A percentile compares a stretch with the other conserved stretches of the same genome.
Conservation (phyloP, 2,113 vertebrate species). For the Carettochelys insculpta region DNA sequence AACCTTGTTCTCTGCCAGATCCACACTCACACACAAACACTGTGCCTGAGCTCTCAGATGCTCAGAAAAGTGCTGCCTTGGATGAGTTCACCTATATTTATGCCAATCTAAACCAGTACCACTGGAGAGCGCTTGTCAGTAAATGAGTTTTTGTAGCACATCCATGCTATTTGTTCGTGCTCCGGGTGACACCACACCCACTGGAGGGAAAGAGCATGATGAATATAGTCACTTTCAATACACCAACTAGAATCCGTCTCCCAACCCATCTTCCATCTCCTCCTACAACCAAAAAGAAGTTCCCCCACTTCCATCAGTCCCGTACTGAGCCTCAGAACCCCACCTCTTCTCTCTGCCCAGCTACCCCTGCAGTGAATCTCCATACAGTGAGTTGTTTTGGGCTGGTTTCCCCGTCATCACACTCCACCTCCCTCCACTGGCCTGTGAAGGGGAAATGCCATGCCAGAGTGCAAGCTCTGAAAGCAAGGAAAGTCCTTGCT, state of each 20-base stretch:
- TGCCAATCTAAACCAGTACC: not conserved
- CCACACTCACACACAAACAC: fast-evolving
- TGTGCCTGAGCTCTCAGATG: not conserved
- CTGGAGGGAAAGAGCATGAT: not conserved
- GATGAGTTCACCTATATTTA: not conserved
- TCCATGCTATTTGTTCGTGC: no score
- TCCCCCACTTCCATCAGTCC: not conserved
- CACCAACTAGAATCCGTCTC: not conserved
- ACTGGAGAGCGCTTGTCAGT: not conserved
- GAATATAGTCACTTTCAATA: not conserved
- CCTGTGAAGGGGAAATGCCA: not conserved
- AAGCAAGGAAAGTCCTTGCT: not conserved
- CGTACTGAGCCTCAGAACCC: not conserved
- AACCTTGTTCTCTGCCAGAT: not conserved
- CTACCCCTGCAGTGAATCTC: not conserved
- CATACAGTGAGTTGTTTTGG: not conserved
- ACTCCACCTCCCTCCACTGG: not conserved
- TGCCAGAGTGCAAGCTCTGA: not conserved
- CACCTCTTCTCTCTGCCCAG: not conserved
- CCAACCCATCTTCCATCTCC: not conserved
- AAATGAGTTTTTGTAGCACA: not conserved
- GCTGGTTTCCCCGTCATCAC: not conserved
- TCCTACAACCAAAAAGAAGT: not conserved
- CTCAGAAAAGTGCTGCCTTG: not conserved
- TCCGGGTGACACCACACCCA: fast-evolving